Percentiles rank a stretch among this genome's conserved stretches.
These are phyloP conservation scores for Phalloptychus januarius DNA, from an alignment of 2,797 vertebrate genomes.

Conservation along the genomic window DNA sequence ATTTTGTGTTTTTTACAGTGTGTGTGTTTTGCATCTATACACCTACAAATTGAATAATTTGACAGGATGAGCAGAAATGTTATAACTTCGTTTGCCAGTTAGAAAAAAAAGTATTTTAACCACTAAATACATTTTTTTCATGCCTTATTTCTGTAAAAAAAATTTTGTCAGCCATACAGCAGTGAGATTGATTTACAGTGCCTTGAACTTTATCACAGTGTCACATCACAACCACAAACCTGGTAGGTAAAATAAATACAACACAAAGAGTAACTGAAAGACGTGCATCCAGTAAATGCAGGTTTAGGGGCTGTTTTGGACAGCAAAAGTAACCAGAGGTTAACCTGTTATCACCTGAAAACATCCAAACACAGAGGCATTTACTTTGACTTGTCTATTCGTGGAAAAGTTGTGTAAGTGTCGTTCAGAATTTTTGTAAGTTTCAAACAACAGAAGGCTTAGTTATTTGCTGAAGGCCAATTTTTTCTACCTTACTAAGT, in stretches of 20 bases:
- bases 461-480: background rate
- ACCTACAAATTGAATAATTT: background rate
- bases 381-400: background rate
- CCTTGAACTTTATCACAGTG: background rate
- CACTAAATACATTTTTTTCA: background rate
- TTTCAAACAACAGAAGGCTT: background rate
- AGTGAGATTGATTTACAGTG: background rate
- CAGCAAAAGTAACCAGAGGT: background rate
- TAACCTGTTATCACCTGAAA: background rate
- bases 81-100: background rate
- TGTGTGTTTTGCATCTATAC: background rate
- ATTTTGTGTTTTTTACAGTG: background rate
- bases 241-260: too few relatives aligned
- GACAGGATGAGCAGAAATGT: background rate
- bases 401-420: background rate
- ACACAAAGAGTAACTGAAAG: background rate
- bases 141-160: background rate
- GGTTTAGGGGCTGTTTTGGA: background rate
- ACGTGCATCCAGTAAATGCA: background rate
- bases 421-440: background rate
- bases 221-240: background rate
- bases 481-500: background rate
- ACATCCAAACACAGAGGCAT: background rate
- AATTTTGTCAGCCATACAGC: background rate
- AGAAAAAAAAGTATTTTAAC: background rate